Base-by-base conservation (phyloP, 2,113 vertebrate species). In the Phaethornis superciliosus region DNA sequence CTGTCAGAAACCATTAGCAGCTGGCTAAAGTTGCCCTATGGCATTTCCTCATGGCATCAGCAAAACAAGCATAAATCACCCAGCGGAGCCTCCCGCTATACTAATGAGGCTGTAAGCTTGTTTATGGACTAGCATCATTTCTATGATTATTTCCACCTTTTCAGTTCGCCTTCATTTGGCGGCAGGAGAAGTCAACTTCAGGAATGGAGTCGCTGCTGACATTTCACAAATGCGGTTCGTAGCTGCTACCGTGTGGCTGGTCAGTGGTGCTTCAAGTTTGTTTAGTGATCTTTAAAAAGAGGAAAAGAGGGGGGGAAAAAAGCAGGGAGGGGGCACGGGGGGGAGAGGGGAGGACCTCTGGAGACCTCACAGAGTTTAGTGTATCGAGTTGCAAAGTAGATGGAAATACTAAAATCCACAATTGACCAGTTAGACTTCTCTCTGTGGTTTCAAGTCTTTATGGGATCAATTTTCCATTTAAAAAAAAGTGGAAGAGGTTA, bases 61-160 rank as follows among this genome's bases (percentile, higher is more conserved):
- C 97, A 98, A 98, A 98, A 98, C 97, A 98, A 98, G 98, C 98
- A 98, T 98, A 98, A 98, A 98, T 98, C 98, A 98, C 98, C 98
- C 97, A 98, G 97, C 81, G 98, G 98, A 98, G 98, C 98, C 98
- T 98, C 98, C 98, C 97, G 98, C 98, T 98, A 98, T 98, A 97
- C 98, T 99, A 99, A 99, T 99, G 99, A 99, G 99, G 98, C 98
- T 98, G 98, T 98, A 98, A 98, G 98, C 98, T 98, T 98, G 98
- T 98, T 99, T 98, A 98, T 98, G 98, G 98, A 98, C 98, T 97
- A 97, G 97, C 98, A 98, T 98, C 98, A 98, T 99, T 99, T 98
- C 98, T 99, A 98, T 98, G 98, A 99, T 99, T 99, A 99, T 98
- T 98, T 99, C 98, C 98, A 98, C 98, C 97, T 98, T 98, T 98